Conservation (phyloP, 2,888 invertebrate genomes). For the Neuroscelio doddi region DNA sequence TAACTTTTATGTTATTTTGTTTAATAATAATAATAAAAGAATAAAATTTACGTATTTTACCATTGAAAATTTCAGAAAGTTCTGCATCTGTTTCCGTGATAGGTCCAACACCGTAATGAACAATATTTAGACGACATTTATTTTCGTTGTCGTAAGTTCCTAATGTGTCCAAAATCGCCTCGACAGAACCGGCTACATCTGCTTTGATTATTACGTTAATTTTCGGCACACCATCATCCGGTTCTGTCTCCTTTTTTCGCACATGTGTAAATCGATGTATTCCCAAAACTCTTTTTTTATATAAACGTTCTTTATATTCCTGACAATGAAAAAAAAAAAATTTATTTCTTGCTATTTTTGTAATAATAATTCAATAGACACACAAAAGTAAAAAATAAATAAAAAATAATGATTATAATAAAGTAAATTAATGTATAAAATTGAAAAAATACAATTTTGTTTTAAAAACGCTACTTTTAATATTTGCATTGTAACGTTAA, state of each 20-base stretch:
- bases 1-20: background rate
- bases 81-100: constrained; percentile 89
- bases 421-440: no score
- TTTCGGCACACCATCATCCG: constrained; percentile 74
- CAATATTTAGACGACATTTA: constrained; percentile 84
- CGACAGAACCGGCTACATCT: constrained; percentile 97
- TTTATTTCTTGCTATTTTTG: no score
- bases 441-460: no score
- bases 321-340: constrained; percentile 49
- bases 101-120: constrained; percentile 93
- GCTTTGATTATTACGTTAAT: constrained; percentile 82
- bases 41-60: constrained; percentile 63
- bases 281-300: constrained; percentile 77
- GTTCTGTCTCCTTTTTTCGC: constrained; percentile 74
- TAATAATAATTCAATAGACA: no score
- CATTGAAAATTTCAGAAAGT: constrained; percentile 82
- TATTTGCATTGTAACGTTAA: no score
- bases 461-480: no score
- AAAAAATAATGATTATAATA: no score
- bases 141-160: constrained; percentile 85
- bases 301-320: constrained; percentile 78
- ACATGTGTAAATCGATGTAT: constrained; percentile 74
- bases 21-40: no score
- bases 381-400: no score
- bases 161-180: constrained; percentile 93